phyloP scores from a whole-genome alignment of 2,797 vertebrate species.

The Falco biarmicus region DNA sequence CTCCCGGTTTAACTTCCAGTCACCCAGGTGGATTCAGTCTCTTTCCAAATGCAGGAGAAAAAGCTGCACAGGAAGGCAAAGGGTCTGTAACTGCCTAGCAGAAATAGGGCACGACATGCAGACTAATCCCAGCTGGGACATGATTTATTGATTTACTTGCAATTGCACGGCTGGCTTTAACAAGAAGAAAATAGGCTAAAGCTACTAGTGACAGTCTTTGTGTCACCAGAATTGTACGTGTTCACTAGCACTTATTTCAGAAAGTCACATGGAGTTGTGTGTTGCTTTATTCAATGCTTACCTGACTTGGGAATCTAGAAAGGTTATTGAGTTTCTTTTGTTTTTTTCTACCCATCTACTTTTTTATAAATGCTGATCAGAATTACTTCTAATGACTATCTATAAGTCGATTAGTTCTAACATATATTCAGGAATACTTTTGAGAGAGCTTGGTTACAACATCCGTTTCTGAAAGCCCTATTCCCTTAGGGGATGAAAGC shows the following conservation, averaged over 20 bases:
- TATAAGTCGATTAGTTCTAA: rapidly evolving
- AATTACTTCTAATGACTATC: background rate
- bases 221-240: background rate
- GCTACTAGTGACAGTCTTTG: background rate
- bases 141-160: background rate
- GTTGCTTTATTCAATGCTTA: background rate
- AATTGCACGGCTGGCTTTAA: background rate
- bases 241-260: background rate
- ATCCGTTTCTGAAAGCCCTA: background rate
- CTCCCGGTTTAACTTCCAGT: background rate
- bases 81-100: background rate
- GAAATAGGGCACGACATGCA: background rate
- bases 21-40: background rate
- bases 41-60: background rate
- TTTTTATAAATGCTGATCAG: background rate
- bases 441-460: background rate
- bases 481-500: background rate
- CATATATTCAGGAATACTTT: background rate
- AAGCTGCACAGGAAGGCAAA: background rate
- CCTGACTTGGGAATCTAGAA: background rate
- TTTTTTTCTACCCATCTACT: background rate
- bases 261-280: background rate
- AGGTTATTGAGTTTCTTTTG: background rate
- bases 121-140: background rate
- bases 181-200: background rate